phyloP scores from a whole-genome alignment of 1,140 invertebrate species.

The Drosophila nebulosa region DNA sequence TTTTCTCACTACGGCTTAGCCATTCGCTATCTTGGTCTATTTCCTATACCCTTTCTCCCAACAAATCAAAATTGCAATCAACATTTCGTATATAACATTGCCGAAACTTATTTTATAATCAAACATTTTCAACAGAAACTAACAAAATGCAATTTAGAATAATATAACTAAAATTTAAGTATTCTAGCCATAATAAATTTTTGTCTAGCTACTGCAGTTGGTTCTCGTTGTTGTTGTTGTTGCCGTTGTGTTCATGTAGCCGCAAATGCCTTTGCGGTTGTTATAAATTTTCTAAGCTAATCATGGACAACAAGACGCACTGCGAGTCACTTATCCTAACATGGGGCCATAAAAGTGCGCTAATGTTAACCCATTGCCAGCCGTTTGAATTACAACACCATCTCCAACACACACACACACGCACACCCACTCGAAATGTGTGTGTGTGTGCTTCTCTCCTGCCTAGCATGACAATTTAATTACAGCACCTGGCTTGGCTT shows the following conservation, averaged over 20 bases:
- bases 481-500: conserved; percentile 57
- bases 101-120: not conserved
- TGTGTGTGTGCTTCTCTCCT: conserved; percentile 13
- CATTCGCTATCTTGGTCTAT: too few relatives aligned
- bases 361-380: conserved; percentile 75
- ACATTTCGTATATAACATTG: not conserved
- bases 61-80: too few relatives aligned
- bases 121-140: not conserved
- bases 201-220: conserved; percentile 13
- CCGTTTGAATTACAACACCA: conserved; percentile 68
- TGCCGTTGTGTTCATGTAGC: conserved; percentile 1
- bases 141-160: not conserved
- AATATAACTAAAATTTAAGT: conserved; percentile 1
- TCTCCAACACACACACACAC: conserved; percentile 6
- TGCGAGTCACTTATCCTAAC: conserved; percentile 53
- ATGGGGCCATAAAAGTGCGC: conserved; percentile 69
- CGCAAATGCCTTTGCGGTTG: conserved; percentile 55
- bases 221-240: conserved; percentile 30
- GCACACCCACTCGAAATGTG: not conserved
- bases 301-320: conserved; percentile 50
- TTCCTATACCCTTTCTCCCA: too few relatives aligned
- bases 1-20: too few relatives aligned
- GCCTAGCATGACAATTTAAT: conserved; percentile 73
- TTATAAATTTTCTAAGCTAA: conserved; percentile 68
- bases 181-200: not conserved